Evolutionary conservation across 2,797 vertebrate genomes (phyloP), one percentile per base, ranked within the genome.

Genomic region (Muscicapa striata): DNA sequence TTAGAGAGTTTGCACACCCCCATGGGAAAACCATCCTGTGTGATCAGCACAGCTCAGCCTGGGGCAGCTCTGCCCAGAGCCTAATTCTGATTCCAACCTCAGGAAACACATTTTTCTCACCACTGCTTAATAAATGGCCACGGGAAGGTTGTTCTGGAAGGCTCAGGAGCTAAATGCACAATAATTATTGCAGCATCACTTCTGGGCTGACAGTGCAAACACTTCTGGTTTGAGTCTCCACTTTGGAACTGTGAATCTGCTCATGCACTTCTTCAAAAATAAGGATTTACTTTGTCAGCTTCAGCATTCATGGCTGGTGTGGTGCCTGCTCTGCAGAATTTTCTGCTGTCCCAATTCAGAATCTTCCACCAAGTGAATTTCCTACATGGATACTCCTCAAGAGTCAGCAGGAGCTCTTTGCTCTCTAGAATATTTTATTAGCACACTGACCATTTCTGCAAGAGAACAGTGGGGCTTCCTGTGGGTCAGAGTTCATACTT

Each of bases 1-100:
- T 19, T 5, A 5, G 41, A 2, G 1, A 36, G 17, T 5, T 8
- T 45, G 40, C 11, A 15, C 0, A 1, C 5, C 26, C 7, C 27
- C 34, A 1, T 3, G 32, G 36, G 26, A 21, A 67, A 43, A 41
- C 22, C 3, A 57, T 4, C 40, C 34, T 23, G 46, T 4, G 10
- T 7, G 21, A 72, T 9, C 45, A 10, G 10, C 54, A 20, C 21
- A 58, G 52, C 21, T 67, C 64, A 51, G 27, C 57, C 68, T 73
- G 55, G 20, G 80, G 3, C 3, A 48, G 34, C 41, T 32, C 38
- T 92, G 34, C 57, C 43, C 62, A 15, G 4, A 43, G 45, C 34
- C 36, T 9, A 6, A 13, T 21, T 30, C 66, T 8, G n/a, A 24
- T 9, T 15, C 30, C 46, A 61, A 2, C 13, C 11, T 24, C 52